Base-by-base conservation (phyloP, 2,888 invertebrate species). In the Drymonia ruficornis region DNA sequence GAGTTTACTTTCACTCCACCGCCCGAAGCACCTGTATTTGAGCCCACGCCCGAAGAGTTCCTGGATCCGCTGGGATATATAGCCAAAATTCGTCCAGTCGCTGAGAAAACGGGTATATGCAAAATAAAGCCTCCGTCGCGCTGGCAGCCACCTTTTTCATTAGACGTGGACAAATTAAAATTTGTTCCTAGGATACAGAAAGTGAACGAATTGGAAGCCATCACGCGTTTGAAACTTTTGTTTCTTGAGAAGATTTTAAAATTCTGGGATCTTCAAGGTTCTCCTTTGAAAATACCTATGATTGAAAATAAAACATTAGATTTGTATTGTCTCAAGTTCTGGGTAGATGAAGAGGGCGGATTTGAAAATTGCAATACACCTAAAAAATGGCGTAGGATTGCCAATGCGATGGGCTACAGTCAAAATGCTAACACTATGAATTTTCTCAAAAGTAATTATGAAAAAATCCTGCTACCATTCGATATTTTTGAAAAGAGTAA, bases 111-210 rank as follows among this genome's bases (percentile, higher is more conserved):
- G 59, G 96, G 96, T 59, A 96, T 96, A 62, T 95, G 96, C 79
- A 96, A 96, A 93, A 96, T 96, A 74, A 94, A 94, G 72, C 96
- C 96, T 52, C 96, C 96, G 52, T 84, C 94, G 78, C 94, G 94
- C 65, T 96, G 96, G 96, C 95, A 95, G 76, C 96, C 96, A 67
- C 96, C 96, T 50, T 96, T 96, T 93, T 96, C 95, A 45, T 94
- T 96, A 67, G 95, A 96, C 87, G 94, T 95, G 53, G 95, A 96
- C 75, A 93, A 91, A 84, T 84, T 93, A 74, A 92, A 91, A 81
- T 93, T 93, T 73, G 89, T 90, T 61, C 93, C 93, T 73, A 87
- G 93, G 68, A 93, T 93, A 76, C 93, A 93, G 76, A 92, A 93
- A 84, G 84, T 93, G 36, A 93, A 93, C 67, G 93, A 93, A 74